These are phyloP conservation scores for Drosophila phalerata DNA, from an alignment of 2,888 invertebrate genomes.

Conservation along the genomic window DNA sequence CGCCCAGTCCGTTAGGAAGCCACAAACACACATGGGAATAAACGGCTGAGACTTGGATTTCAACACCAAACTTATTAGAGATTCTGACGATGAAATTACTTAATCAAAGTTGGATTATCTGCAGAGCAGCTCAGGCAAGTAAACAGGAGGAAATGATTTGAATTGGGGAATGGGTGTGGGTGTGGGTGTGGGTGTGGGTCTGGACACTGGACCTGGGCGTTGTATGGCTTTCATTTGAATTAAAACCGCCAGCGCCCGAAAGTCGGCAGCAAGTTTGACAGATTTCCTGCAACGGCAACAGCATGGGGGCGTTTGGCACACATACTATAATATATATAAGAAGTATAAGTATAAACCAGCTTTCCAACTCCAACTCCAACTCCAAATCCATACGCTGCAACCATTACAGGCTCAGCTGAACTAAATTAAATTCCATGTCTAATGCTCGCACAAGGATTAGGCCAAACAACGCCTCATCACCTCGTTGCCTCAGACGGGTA, in stretches of 20 bases:
- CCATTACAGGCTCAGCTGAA: slow-evolving; percentile 56
- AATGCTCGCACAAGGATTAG: slow-evolving; percentile 79
- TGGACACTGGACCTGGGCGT: slow-evolving; percentile 42
- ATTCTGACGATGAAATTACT: slow-evolving; percentile 76
- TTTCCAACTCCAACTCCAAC: slow-evolving; percentile 1
- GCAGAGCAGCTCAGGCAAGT: slow-evolving; percentile 54
- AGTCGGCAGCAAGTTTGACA: slow-evolving; percentile 72
- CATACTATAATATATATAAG: slow-evolving; percentile 27
- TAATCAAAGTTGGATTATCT: slow-evolving; percentile 85
- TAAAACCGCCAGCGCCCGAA: slow-evolving; percentile 72
- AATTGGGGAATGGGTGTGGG: slow-evolving; percentile 14
- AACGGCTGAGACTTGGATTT: slow-evolving; percentile 78
- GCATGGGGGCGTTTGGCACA: slow-evolving; percentile 68
- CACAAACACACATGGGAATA: slow-evolving; percentile 61
- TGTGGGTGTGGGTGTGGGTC: slow-evolving; percentile 1
- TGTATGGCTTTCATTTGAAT: slow-evolving; percentile 75
- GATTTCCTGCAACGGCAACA: slow-evolving; percentile 60
- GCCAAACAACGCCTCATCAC: slow-evolving; percentile 73
- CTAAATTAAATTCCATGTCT: slow-evolving; percentile 84
- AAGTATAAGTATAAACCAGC: slow-evolving; percentile 21
- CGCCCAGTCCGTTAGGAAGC: slow-evolving; percentile 12
- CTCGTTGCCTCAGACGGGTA: slow-evolving; percentile 54
- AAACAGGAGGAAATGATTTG: slow-evolving; percentile 45
- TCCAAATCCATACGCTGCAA: not conserved
- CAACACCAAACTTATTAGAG: slow-evolving; percentile 79